A percentile compares a stretch with the other conserved stretches of the same genome.
These are phyloP conservation scores for Heliocidaris tuberculata DNA, from an alignment of 35 echinoderm and acorn worm genomes.

Conservation along the genomic window DNA sequence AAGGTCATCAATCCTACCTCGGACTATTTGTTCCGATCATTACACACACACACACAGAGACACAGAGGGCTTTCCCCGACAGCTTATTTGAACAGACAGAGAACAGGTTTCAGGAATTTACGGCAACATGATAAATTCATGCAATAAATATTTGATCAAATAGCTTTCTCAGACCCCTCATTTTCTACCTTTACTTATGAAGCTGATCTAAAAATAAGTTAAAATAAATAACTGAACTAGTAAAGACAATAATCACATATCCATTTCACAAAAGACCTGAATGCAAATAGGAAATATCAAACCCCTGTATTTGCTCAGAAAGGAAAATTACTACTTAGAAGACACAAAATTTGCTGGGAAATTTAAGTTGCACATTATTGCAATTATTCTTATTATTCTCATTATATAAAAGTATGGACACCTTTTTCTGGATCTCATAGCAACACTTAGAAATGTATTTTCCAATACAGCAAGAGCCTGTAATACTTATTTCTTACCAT, in stretches of 20 bases:
- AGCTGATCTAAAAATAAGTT: not conserved
- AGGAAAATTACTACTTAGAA: not conserved
- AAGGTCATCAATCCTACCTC: not conserved
- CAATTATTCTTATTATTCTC: too few relatives aligned
- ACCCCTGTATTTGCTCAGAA: not conserved
- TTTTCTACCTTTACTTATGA: not conserved
- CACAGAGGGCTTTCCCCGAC: not conserved
- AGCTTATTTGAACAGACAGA: not conserved
- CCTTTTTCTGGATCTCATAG: too few relatives aligned
- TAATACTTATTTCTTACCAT: not conserved
- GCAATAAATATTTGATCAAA: not conserved
- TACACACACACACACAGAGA: not conserved
- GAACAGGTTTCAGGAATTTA: not conserved
- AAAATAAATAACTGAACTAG: not conserved
- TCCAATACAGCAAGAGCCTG: too few relatives aligned
- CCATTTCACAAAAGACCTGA: not conserved
- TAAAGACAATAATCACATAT: not conserved
- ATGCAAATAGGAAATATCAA: not conserved
- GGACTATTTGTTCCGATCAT: not conserved
- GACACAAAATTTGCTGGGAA: too few relatives aligned
- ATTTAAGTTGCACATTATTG: too few relatives aligned
- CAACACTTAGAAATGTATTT: too few relatives aligned
- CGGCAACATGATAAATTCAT: not conserved
- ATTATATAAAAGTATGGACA: too few relatives aligned
- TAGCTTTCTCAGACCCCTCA: not conserved